Base-by-base conservation (phyloP, 2,113 vertebrate genomes). In the Scophthalmus maximus region DNA sequence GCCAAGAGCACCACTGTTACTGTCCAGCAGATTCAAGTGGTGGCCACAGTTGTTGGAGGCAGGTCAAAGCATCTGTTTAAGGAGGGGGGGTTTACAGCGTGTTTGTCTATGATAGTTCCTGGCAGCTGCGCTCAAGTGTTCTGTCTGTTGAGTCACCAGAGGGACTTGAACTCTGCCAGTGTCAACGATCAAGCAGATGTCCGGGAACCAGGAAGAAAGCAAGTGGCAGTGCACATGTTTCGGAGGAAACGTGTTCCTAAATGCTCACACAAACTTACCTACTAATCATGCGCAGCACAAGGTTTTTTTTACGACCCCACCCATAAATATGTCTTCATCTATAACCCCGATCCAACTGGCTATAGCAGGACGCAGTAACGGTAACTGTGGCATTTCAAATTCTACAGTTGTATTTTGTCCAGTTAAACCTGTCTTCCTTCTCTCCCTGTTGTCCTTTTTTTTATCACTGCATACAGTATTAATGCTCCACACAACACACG, bases 141-240 rank as follows among this genome's bases (percentile, higher is more conserved):
- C 68, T 51, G 80, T 68, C 81, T 78, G 89, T 63, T 52, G 59
- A 72, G 82, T 71, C 81, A 58, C 81, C 65, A 3, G 11, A 14
- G 83, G 84, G 81, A 82, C 68, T 61, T 36, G 27, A 81, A 73
- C 77, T 70, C 57, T n/a, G 36, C 59, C 42, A 50, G 73, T 82
- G 81, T 88, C 78, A 85, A 84, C 69, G 40, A 80, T 75, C 79
- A 66, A 78, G 75, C 85, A 85, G 85, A 80, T 90, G 84, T 87
- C 81, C 70, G 27, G 56, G 66, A 87, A 5, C 83, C 72, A 56
- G 66, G 52, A 62, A 52, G 74, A 65, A 64, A 63, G 77, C 62
- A 69, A 72, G 72, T 73, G 68, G 47, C 44, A 23, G 32, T 22
- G 49, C 40, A 62, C 65, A 58, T 74, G 53, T 46, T 57, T 60